Evolutionary conservation across 1,140 invertebrate genomes (phyloP), one percentile per base, ranked within the genome.

Genomic region (Callitettix versicolor): DNA sequence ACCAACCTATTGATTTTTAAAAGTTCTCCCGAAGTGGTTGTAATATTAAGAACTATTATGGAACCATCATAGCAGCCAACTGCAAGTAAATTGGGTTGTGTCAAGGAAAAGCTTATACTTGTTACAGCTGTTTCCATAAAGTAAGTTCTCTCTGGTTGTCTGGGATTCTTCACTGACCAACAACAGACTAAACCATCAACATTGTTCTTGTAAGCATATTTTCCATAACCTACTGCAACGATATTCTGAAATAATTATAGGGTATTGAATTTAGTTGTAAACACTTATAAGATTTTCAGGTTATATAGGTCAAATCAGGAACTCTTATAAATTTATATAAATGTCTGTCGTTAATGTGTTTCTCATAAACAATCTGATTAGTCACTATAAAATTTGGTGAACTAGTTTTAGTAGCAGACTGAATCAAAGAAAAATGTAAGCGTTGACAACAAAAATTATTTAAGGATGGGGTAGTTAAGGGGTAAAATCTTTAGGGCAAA

Each of bases 151-250:
- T 80, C 77, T 0, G 78, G 76, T 58, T 71, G 72, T 7, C 71
- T 71, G 0, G 77, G 76, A 58, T 78, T 79, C 64, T 79, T 79
- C 15, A 79, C 56, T 6, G 72, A 69, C 68, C 70, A 79, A 51
- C 75, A 70, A 51, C 76, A 69, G 15, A 79, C 67, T 36, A 76
- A 64, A 7, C 77, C 76, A 56, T 55, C 34, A 9, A 33, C 33
- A 9, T 43, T 22, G 2, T 56, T 53, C 9, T 30, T 21, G 2
- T 40, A 33, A n/a, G 24, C 11, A 34, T 56, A 51, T 14, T 53
- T 34, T 2, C 60, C 62, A 20, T 65, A 65, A 5, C 64, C 62
- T 0, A 62, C 62, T 3, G 62, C 64, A 3, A 65, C 43, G 6
- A 65, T 43, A 21, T 64, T 55, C 56, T 62, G 46, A 30, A 56